Conservation (phyloP, 2,113 vertebrate species). For the Pogona vitticeps region DNA sequence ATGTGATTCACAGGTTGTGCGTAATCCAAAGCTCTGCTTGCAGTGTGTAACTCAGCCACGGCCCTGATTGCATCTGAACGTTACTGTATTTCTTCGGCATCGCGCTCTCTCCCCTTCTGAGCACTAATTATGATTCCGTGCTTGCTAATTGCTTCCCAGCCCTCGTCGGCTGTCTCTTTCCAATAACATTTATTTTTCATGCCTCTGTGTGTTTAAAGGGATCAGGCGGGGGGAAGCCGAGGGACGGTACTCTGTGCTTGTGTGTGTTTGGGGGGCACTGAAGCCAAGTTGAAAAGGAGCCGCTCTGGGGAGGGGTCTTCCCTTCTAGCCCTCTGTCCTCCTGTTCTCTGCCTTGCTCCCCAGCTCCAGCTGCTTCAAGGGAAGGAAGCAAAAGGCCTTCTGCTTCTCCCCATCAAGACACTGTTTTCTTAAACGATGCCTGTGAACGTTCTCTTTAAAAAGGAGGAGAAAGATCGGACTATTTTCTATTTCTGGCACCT, state of each 20-base stretch:
- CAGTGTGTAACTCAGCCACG: constrained; percentile 67
- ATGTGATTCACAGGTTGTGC: constrained; percentile 52
- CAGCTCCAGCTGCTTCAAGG: neutral
- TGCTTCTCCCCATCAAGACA: neutral
- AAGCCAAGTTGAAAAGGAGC: neutral
- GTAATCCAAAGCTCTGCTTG: constrained; percentile 65
- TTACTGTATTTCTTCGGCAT: constrained; percentile 64
- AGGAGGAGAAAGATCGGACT: neutral
- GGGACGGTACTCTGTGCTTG: no score
- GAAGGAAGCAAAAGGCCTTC: neutral
- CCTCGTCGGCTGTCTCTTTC: constrained; percentile 58
- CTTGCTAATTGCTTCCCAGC: constrained; percentile 72
- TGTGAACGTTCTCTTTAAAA: neutral
- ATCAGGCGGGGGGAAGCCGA: neutral
- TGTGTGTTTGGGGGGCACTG: neutral
- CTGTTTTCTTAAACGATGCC: neutral
- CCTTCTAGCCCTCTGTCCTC: neutral
- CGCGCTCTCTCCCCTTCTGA: constrained; percentile 62
- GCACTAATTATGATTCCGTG: constrained; percentile 73
- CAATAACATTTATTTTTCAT: constrained; percentile 65
- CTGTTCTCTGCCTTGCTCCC: rapidly evolving
- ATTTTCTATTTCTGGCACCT: neutral
- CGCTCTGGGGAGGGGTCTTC: no score
- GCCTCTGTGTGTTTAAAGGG: constrained; percentile 61
- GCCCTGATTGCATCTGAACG: constrained; percentile 68